These are phyloP conservation scores for Diploscapter pachys DNA, from an alignment of 1,140 invertebrate genomes.

Conservation along the genomic window DNA sequence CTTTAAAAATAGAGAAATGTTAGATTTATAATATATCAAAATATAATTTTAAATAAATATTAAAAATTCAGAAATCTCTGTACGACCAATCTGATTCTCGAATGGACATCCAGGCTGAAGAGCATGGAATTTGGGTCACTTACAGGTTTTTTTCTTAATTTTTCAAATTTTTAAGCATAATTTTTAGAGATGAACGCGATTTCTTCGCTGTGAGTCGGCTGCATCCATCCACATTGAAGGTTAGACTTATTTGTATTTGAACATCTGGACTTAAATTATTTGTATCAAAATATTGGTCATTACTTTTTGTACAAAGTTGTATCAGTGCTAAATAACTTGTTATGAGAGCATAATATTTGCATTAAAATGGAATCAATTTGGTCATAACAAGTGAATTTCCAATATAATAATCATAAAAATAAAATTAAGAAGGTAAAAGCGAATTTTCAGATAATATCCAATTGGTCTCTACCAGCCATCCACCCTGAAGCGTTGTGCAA, in stretches of 20 bases:
- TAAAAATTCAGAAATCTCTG: neutral
- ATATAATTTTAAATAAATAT: too few relatives aligned
- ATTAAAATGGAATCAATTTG: too few relatives aligned
- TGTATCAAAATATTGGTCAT: too few relatives aligned
- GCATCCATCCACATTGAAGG: constrained; percentile 8
- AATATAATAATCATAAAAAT: neutral
- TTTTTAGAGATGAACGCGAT: neutral
- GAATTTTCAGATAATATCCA: constrained; percentile 1
- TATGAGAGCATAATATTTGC: too few relatives aligned
- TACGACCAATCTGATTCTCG: neutral
- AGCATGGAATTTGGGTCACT: constrained; percentile 5
- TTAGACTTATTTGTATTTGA: neutral
- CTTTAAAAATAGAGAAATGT: neutral
- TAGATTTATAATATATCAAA: too few relatives aligned
- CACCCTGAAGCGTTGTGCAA: constrained; percentile 6
- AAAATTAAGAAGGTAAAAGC: neutral
- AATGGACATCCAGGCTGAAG: constrained; percentile 8
- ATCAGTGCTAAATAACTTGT: too few relatives aligned
- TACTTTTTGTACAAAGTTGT: too few relatives aligned
- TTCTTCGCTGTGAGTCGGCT: constrained; percentile 6
- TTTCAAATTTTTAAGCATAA: too few relatives aligned
- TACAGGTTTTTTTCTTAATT: neutral
- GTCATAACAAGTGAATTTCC: too few relatives aligned
- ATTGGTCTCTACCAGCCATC: constrained; percentile 3
- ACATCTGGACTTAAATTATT: too few relatives aligned